A percentile compares a stretch with the other conserved stretches of the same genome.
Conservation (phyloP, 1,140 invertebrate genomes). For the Drosophila obscura region DNA sequence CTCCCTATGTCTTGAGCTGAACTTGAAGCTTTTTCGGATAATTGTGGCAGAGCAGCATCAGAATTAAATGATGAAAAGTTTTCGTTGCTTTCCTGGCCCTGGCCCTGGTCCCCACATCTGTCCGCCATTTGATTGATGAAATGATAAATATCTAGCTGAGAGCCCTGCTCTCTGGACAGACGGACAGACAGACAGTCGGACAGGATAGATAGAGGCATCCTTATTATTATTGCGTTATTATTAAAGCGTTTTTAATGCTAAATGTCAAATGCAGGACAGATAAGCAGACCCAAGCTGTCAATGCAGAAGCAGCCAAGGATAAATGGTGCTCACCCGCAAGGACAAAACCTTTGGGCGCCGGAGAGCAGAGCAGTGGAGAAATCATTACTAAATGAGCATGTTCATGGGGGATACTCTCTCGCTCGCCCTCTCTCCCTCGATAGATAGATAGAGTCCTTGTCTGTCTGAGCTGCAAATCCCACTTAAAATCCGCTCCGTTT, state of each 20-base stretch:
- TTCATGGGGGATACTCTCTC: constrained; percentile 13
- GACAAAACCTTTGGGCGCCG: constrained; percentile 17
- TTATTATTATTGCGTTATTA: constrained; percentile 82
- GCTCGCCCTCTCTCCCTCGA: background rate
- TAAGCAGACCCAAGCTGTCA: constrained; percentile 80
- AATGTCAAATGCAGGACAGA: constrained; percentile 83
- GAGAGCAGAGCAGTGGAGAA: constrained; percentile 7
- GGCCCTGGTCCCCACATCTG: constrained; percentile 39
- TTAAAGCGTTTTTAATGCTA: constrained; percentile 83
- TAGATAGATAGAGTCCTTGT: constrained; percentile 5
- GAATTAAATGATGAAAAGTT: constrained; percentile 79
- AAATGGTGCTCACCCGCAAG: constrained; percentile 33
- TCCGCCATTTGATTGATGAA: constrained; percentile 75
- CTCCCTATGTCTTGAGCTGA: constrained; percentile 1
- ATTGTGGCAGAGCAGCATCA: constrained; percentile 60
- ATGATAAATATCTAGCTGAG: constrained; percentile 74
- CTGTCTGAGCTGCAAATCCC: constrained; percentile 76
- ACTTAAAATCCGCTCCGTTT: constrained; percentile 81
- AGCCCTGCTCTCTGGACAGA: constrained; percentile 24
- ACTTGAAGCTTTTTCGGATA: constrained; percentile 61
- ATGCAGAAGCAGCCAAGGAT: constrained; percentile 47
- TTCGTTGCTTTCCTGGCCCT: constrained; percentile 33
- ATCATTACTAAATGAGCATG: constrained; percentile 81
- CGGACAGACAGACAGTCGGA: constrained; percentile 17
- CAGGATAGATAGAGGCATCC: constrained; percentile 37